phyloP scores from a whole-genome alignment of 2,113 vertebrate species.

The Pygathrix nemaeus region DNA sequence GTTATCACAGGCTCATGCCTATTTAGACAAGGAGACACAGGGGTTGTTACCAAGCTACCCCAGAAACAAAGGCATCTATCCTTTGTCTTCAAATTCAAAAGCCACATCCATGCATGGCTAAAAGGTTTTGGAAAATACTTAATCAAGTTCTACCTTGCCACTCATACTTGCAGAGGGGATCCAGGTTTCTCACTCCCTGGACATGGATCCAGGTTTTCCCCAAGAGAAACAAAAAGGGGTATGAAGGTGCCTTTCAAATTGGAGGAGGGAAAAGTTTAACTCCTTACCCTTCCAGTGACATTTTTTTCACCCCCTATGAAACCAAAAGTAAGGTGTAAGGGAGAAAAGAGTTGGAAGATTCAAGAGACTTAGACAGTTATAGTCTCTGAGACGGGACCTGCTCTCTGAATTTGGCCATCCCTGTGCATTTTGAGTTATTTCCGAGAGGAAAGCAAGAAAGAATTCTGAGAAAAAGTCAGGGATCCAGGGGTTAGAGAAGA shows the following conservation, averaged over 20 bases:
- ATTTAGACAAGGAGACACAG: background rate
- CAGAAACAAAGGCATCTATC: background rate
- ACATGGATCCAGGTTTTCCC: background rate
- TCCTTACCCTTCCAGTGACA: background rate
- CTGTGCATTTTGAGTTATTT: background rate
- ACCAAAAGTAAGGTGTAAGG: background rate
- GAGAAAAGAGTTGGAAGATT: background rate
- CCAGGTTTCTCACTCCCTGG: background rate
- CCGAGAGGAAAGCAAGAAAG: background rate
- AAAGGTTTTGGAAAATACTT: background rate
- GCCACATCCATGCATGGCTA: background rate
- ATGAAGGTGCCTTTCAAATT: background rate
- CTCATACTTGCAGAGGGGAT: background rate
- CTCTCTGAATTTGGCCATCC: background rate
- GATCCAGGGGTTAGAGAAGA: background rate
- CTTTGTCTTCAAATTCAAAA: background rate
- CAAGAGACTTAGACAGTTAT: background rate
- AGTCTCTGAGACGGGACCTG: background rate
- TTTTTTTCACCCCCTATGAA: background rate
- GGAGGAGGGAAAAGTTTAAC: background rate
- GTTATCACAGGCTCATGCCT: background rate
- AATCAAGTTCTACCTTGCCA: background rate
- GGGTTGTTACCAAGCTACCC: background rate
- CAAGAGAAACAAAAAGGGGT: background rate
- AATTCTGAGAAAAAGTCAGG: background rate